phyloP scores from a whole-genome alignment of 2,113 vertebrate genomes.

The Pholis gunnellus region DNA sequence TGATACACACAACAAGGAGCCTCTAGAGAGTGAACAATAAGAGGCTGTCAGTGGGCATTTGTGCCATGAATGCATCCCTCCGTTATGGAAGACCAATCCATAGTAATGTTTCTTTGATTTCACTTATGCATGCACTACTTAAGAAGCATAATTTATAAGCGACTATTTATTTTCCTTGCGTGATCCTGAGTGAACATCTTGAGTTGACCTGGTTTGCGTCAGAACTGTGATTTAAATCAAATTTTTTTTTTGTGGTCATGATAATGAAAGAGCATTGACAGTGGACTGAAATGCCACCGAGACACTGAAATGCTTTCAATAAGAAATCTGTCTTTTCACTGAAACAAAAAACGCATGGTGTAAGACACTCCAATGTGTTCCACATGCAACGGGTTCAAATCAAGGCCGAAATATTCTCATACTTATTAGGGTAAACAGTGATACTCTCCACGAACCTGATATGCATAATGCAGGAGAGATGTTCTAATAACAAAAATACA shows the following conservation, averaged over 20 bases:
- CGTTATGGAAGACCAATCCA: slow-evolving; percentile 29
- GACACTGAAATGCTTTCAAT: slow-evolving; percentile 4
- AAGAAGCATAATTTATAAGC: slow-evolving; percentile 40
- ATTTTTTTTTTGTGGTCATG: background rate
- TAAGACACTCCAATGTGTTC: slow-evolving; percentile 9
- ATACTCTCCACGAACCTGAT: slow-evolving; percentile 60
- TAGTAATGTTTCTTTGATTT: slow-evolving; percentile 40
- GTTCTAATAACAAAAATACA: slow-evolving; percentile 64
- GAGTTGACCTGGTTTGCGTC: slow-evolving; percentile 44
- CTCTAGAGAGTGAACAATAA: slow-evolving; percentile 40
- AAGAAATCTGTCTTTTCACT: background rate
- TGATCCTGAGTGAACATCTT: slow-evolving; percentile 26
- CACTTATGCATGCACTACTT: slow-evolving; percentile 53
- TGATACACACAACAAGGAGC: slow-evolving; percentile 32
- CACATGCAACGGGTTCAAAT: slow-evolving; percentile 26
- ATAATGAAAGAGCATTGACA: slow-evolving; percentile 15
- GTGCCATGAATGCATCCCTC: slow-evolving; percentile 31
- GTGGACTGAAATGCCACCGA: slow-evolving; percentile 22
- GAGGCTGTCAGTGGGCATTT: slow-evolving; percentile 40
- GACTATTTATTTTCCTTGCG: slow-evolving; percentile 49
- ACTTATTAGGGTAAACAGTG: slow-evolving; percentile 17
- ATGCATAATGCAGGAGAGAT: slow-evolving; percentile 60
- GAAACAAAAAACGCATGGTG: background rate
- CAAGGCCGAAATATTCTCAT: slow-evolving; percentile 36
- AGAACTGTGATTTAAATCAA: slow-evolving; percentile 29